Base-by-base conservation (phyloP, 2,797 vertebrate species). In the Ibycter americanus region DNA sequence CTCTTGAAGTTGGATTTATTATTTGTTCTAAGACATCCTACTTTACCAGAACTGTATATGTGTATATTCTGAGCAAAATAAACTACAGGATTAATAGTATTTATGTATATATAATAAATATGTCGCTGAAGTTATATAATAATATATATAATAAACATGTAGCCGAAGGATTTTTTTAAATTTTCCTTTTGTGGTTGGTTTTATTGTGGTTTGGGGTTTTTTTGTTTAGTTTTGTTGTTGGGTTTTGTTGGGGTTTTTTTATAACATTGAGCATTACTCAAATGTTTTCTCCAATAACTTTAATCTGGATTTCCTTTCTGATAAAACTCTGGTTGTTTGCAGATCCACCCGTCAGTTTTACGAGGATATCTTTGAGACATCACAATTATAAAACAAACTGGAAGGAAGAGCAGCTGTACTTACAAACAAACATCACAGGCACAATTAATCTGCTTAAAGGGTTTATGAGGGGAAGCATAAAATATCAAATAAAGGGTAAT, bases 401-500 rank as follows among this genome's bases (percentile, higher is more conserved):
- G 90, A 98, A 98, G 97, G 96, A 97, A 98, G 97, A 98, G 97
- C 98, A 98, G 98, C 98, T 98, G 98, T 97, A 95, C 98, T 97
- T 98, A 95, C 89, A 98, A 98, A 98, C 97, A 98, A 98, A 98
- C 98, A 98, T 98, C 98, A 98, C 96, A 94, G 97, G 96, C 97
- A 95, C 97, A 97, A 98, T 98, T 98, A 98, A 98, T 98, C 98
- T 97, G 97, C 94, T 98, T 98, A 98, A 98, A 96, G 97, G 90
- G 97, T 98, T 98, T 98, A 98, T 97, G 98, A 98, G 98, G 97
- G 98, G 98, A 98, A 98, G 78, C 98, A 98, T 98, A 98, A 98
- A 98, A 98, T 98, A 98, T 98, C 98, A 98, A 98, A 98, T 98
- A 98, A 98, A 98, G 97, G 98, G 98, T 98, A 98, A 98, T 98